Evolutionary conservation across 2,113 vertebrate species (phyloP).

Genomic region (Syrrhaptes paradoxus): DNA sequence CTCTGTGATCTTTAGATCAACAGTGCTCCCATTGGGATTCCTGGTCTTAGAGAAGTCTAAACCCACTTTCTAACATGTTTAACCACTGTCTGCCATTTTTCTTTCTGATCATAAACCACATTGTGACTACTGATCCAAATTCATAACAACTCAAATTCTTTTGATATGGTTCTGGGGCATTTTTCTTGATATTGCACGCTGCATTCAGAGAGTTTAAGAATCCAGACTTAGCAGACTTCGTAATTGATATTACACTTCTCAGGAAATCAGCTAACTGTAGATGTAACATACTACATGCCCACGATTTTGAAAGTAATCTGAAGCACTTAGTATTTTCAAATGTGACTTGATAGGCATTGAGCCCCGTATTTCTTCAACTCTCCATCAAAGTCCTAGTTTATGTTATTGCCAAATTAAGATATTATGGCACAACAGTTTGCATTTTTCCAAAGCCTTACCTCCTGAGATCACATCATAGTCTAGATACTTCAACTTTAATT

Average conservation of each 20-base stretch:
- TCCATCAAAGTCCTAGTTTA: background rate
- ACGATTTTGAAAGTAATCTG: background rate
- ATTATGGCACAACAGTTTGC: background rate
- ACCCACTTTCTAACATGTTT: background rate
- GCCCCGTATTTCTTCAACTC: background rate
- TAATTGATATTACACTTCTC: background rate
- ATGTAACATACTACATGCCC: background rate
- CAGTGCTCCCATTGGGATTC: background rate
- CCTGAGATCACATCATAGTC: background rate
- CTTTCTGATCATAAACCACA: background rate
- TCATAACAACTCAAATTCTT: background rate
- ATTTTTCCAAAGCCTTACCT: background rate
- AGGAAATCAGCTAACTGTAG: background rate
- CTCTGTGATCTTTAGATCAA: conserved; percentile 25
- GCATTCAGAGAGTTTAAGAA: background rate
- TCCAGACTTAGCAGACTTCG: background rate
- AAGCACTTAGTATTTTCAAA: background rate
- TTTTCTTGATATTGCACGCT: background rate
- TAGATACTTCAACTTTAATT: background rate
- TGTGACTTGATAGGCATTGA: background rate
- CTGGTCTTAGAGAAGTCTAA: background rate
- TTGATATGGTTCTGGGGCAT: background rate
- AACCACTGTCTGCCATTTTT: background rate
- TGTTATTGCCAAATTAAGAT: background rate
- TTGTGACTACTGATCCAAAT: background rate